Conservation (phyloP, 2,888 invertebrate genomes). For the Apotomis betuletana region DNA sequence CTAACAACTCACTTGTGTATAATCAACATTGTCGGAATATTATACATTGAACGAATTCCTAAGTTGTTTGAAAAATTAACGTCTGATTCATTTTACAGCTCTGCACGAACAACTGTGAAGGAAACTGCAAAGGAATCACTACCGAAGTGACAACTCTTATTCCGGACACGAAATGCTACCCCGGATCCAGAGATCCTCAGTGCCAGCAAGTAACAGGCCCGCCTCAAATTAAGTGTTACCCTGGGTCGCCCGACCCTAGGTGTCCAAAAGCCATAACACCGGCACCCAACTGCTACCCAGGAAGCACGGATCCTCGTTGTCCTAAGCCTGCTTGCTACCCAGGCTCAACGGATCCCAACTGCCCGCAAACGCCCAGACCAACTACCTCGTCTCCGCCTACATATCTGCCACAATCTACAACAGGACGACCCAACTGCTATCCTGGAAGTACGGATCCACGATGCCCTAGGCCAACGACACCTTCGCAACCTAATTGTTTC, state of each 20-base stretch:
- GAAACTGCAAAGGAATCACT: slow-evolving; percentile 63
- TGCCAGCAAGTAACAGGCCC: slow-evolving; percentile 61
- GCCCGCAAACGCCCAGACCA: slow-evolving; percentile 30
- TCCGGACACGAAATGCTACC: slow-evolving; percentile 61
- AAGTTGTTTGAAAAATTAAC: background rate
- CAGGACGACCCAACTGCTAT: slow-evolving; percentile 47
- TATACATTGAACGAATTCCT: background rate
- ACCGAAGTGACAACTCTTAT: slow-evolving; percentile 66
- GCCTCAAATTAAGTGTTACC: slow-evolving; percentile 57
- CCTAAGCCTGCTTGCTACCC: slow-evolving; percentile 47
- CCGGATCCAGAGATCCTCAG: slow-evolving; percentile 63
- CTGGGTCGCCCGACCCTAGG: slow-evolving; percentile 45
- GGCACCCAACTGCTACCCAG: slow-evolving; percentile 48
- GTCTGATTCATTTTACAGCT: slow-evolving; percentile 57
- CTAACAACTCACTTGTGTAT: too few relatives aligned
- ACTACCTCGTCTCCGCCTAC: slow-evolving; percentile 42
- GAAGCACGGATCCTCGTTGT: slow-evolving; percentile 53
- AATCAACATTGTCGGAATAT: too few relatives aligned
- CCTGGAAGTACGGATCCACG: slow-evolving; percentile 44
- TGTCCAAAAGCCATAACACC: slow-evolving; percentile 50
- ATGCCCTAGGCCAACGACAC: slow-evolving; percentile 51
- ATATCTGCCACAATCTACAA: slow-evolving; percentile 41
- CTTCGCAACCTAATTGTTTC: slow-evolving; percentile 51
- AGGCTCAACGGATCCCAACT: slow-evolving; percentile 46
- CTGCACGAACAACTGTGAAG: slow-evolving; percentile 72